These are phyloP conservation scores for Coremacera marginata DNA, from an alignment of 2,888 invertebrate genomes.

Conservation along the genomic window DNA sequence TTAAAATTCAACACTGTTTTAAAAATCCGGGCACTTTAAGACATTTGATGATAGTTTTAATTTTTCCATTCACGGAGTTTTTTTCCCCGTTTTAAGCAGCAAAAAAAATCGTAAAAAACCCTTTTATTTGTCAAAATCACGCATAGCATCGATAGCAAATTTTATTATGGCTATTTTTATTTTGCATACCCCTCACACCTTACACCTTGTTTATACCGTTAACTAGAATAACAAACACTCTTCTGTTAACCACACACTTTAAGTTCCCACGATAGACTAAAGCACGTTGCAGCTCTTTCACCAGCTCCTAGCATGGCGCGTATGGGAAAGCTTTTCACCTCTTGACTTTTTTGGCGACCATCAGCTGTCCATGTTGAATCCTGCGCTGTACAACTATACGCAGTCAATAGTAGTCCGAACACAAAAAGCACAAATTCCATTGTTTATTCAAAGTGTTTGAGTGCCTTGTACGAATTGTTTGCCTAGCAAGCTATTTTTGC, in stretches of 20 bases:
- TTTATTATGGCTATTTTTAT: not conserved
- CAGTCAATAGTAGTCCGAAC: not conserved
- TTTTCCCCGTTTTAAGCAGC: too few species aligned
- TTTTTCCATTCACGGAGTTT: not conserved
- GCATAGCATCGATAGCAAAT: not conserved
- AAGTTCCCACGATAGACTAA: conserved; percentile 58
- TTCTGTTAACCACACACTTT: conserved; percentile 43
- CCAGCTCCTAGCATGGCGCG: not conserved
- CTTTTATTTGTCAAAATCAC: not conserved
- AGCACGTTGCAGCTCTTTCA: conserved; percentile 33
- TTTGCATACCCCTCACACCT: not conserved
- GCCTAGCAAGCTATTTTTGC: not conserved
- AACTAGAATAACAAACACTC: too few species aligned
- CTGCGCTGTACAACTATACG: conserved; percentile 54
- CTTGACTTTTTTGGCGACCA: conserved; percentile 10
- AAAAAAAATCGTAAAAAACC: too few species aligned
- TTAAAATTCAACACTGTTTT: not conserved
- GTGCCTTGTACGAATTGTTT: conserved; percentile 49
- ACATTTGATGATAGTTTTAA: not conserved
- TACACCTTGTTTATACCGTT: not conserved
- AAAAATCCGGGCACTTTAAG: too few species aligned
- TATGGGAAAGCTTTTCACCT: conserved; percentile 37
- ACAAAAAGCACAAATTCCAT: not conserved
- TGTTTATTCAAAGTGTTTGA: conserved; percentile 1
- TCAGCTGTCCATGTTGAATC: conserved; percentile 49